Conservation (phyloP, 2,888 invertebrate species). For the Hirudinaria manillensis region DNA sequence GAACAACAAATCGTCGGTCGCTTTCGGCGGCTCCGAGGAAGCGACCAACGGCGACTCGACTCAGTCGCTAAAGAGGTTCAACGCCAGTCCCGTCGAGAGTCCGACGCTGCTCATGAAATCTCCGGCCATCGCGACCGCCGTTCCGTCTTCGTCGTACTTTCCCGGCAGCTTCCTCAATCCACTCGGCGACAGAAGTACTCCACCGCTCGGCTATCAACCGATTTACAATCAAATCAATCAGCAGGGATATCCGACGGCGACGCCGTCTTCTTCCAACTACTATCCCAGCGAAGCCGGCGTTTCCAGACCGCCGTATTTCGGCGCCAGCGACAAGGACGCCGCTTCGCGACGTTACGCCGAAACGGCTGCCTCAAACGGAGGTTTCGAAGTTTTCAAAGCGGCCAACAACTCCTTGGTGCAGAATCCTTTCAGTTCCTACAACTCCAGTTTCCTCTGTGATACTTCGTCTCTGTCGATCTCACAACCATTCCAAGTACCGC, state of each 20-base stretch:
- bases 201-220: not conserved
- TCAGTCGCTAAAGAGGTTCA: not conserved
- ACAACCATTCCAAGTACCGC: constrained; percentile 4
- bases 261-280: not conserved
- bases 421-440: not conserved
- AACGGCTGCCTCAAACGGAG: not conserved
- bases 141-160: not conserved
- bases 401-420: not conserved
- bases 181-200: not conserved
- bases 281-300: not conserved
- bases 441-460: constrained; percentile 1
- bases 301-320: not conserved
- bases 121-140: not conserved
- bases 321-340: not conserved
- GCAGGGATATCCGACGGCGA: not conserved
- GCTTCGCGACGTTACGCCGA: not conserved
- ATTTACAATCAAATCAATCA: not conserved
- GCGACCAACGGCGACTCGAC: too few relatives aligned
- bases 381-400: constrained; percentile 4
- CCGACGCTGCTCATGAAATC: not conserved
- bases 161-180: constrained; percentile 1
- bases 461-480: not conserved
- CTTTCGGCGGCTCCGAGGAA: too few relatives aligned
- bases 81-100: not conserved
- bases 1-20: too few relatives aligned